Conservation (phyloP, 2,797 vertebrate species). For the Enteromius treurensis region DNA sequence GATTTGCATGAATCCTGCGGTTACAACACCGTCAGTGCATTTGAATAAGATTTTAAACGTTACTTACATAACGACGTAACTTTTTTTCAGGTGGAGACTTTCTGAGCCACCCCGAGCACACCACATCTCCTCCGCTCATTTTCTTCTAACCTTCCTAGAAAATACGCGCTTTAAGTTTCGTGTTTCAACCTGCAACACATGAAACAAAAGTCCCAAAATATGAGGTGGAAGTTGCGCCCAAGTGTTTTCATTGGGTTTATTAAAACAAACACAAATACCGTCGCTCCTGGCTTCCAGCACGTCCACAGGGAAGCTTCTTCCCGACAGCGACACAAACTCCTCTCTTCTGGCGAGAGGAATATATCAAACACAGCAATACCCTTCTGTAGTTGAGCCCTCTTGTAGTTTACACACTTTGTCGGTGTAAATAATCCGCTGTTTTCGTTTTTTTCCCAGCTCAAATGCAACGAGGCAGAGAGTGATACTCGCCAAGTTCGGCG, state of each 20-base stretch:
- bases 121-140: constrained; percentile 96
- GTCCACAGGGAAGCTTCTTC: constrained; percentile 50
- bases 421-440: constrained; percentile 61
- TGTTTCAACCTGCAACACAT: constrained; percentile 60
- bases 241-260: constrained; percentile 32
- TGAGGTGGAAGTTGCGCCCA: constrained; percentile 16
- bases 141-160: constrained; percentile 64
- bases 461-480: constrained; percentile 51
- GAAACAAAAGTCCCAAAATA: constrained; percentile 30
- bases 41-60: constrained; percentile 56
- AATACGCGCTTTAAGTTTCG: constrained; percentile 58
- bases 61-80: constrained; percentile 99
- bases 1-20: constrained; percentile 55
- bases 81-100: constrained; percentile 99
- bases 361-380: constrained; percentile 49
- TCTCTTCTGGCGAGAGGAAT: constrained; percentile 34
- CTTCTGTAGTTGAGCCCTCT: constrained; percentile 50
- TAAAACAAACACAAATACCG: constrained; percentile 59
- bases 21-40: constrained; percentile 36
- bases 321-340: constrained; percentile 49
- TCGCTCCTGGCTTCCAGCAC: constrained; percentile 62
- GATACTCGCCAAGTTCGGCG: constrained; percentile 73
- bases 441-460: constrained; percentile 59
- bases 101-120: constrained; percentile 94
- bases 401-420: constrained; percentile 55